Conservation (phyloP, 2,113 vertebrate genomes). For the Menidia beryllina region DNA sequence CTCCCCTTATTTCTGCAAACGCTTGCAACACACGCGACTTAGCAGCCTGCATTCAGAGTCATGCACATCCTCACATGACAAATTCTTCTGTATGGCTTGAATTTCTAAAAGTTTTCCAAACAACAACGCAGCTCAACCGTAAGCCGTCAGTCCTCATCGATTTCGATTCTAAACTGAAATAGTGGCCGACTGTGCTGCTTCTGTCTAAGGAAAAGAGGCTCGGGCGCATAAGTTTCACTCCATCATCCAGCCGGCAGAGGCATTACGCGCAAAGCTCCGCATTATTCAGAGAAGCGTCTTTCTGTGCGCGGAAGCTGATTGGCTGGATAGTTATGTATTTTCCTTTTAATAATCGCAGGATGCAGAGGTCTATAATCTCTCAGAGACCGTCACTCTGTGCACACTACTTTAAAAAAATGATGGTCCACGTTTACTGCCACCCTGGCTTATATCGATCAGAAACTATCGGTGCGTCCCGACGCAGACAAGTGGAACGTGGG, state of each 20-base stretch:
- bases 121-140: constrained; percentile 1
- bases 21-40: constrained; percentile 37
- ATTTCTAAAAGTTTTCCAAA: not conserved
- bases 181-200: not conserved
- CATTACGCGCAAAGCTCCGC: constrained; percentile 35
- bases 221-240: constrained; percentile 21
- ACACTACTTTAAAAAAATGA: constrained; percentile 35
- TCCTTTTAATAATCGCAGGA: constrained; percentile 27
- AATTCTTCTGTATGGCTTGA: constrained; percentile 8
- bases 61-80: not conserved
- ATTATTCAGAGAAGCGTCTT: constrained; percentile 55
- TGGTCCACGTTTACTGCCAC: constrained; percentile 48
- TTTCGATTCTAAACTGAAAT: constrained; percentile 2
- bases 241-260: constrained; percentile 33
- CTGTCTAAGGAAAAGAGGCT: not conserved
- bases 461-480: constrained; percentile 24
- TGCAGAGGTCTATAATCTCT: not conserved
- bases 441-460: too few relatives aligned
- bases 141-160: constrained; percentile 18
- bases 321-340: constrained; percentile 43
- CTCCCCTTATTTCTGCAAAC: constrained; percentile 55
- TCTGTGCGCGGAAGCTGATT: constrained; percentile 62
- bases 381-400: not conserved
- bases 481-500: constrained; percentile 29
- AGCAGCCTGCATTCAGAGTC: constrained; percentile 13